Conservation (phyloP, 2,888 invertebrate species). For the Abrostola triplasia region DNA sequence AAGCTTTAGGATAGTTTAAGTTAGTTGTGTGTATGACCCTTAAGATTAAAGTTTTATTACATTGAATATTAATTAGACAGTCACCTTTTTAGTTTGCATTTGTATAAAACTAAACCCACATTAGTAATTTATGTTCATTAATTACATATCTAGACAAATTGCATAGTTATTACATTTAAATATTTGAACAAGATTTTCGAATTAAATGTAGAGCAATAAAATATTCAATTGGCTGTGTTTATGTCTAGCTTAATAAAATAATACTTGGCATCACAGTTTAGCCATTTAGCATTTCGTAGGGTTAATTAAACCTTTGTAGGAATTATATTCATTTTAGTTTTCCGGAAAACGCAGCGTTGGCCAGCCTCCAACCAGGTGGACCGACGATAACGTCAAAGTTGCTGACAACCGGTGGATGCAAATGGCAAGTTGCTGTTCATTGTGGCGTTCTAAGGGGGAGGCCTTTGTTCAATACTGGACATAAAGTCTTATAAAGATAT, state of each 20-base stretch:
- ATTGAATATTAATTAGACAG: not conserved
- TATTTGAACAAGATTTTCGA: slow-evolving; percentile 26
- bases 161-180: slow-evolving; percentile 39
- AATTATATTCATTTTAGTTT: too few species aligned
- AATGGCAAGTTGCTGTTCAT: too few species aligned
- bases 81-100: slow-evolving; percentile 24
- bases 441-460: too few species aligned
- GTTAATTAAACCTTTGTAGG: not conserved
- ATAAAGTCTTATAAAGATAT: too few species aligned
- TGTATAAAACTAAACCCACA: slow-evolving; percentile 19
- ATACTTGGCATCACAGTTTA: not conserved
- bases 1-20: not conserved
- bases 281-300: not conserved
- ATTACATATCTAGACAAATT: slow-evolving; percentile 43
- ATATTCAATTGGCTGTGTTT: slow-evolving; percentile 23
- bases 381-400: too few species aligned
- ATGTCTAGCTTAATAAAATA: slow-evolving; percentile 22
- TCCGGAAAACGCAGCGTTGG: too few species aligned
- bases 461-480: too few species aligned
- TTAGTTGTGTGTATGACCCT: not conserved
- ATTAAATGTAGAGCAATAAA: slow-evolving; percentile 13
- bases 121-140: slow-evolving; percentile 39
- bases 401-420: too few species aligned
- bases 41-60: too few species aligned
- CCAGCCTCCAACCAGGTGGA: too few species aligned